Evolutionary conservation across 2,797 vertebrate genomes (phyloP).

Genomic region (Morelia viridis): DNA sequence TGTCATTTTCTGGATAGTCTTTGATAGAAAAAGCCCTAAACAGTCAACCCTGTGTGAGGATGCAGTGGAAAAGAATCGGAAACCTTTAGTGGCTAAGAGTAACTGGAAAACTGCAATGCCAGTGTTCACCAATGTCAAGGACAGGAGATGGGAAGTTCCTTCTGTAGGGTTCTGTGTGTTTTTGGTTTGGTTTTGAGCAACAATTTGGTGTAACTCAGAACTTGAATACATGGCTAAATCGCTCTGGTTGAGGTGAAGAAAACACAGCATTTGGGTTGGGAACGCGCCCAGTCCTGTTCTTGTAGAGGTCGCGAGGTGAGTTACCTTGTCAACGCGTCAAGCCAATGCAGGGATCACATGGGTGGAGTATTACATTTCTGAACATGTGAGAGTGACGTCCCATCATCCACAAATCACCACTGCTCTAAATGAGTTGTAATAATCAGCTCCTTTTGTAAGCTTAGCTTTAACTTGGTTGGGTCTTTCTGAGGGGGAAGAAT

Average conservation of each 20-base stretch:
- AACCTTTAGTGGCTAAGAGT: no score
- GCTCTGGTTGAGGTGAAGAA: slow-evolving; percentile 50
- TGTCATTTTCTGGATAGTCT: no score
- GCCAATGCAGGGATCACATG: slow-evolving; percentile 46
- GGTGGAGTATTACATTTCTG: slow-evolving; percentile 58
- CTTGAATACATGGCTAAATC: slow-evolving; percentile 27
- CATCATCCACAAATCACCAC: slow-evolving; percentile 58
- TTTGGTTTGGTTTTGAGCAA: neutral
- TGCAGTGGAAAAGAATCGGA: no score
- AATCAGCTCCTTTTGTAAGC: slow-evolving; percentile 40
- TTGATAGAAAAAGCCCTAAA: no score
- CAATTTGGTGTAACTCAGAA: slow-evolving; percentile 14
- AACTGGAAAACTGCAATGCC: slow-evolving; percentile 21
- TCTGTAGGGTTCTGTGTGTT: neutral
- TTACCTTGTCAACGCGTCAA: slow-evolving; percentile 28
- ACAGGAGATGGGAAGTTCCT: neutral
- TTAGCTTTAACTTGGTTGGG: slow-evolving; percentile 20
- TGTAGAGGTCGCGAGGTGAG: slow-evolving; percentile 54
- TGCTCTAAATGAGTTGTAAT: slow-evolving; percentile 47
- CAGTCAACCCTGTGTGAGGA: no score
- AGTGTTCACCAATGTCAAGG: slow-evolving; percentile 3
- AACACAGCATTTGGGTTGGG: slow-evolving; percentile 48
- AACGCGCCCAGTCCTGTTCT: slow-evolving; percentile 51
- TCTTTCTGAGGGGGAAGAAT: slow-evolving; percentile 27
- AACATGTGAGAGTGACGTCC: slow-evolving; percentile 53